Base-by-base conservation (phyloP, 2,113 vertebrate genomes). In the Zeus faber region DNA sequence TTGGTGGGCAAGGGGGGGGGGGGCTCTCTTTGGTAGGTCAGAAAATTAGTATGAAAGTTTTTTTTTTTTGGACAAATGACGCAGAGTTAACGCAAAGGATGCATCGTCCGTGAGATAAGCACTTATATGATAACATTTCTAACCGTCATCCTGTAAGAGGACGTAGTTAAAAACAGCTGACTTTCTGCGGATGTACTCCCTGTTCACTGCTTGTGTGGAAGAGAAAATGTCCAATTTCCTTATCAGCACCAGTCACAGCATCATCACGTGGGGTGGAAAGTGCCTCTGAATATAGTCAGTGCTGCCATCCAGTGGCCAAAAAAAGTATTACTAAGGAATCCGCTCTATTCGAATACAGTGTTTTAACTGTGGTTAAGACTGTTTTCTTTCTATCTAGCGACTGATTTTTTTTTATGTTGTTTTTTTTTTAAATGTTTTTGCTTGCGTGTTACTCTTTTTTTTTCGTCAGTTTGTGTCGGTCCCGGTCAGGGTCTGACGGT, bases 341-440 rank as follows among this genome's bases (percentile, higher is more conserved):
- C 29, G 47, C 59, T 27, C 31, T 11, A 63, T 58, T 72, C 48
- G 60, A 69, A 70, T 79, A 47, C 85, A 86, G 85, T 85, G 85
- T 87, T 87, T 85, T 87, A 86, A 76, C 85, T 86, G 86, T 83
- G 58, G 79, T 65, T 53, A 49, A 37, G 24, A 46, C 14, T n/a
- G 8, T 17, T 43, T 47, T 2, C 5, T 54, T 27, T 51, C 17
- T 4, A 39, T 57, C 46, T 27, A 24, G n/a, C 21, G 22, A 53
- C 61, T 21, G 2, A 26, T 58, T 45, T 40, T 49, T 16, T 18
- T 33, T 59, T 37, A 25, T 14, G 11, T 2, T 14, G 35, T 60
- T 70, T n/a, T 37, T 22, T 46, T 50, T 50, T 50, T 31, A 2
- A 6, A n/a, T 17, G 26, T 16, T 49, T 7, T 11, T 50, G 11